Evolutionary conservation across 2,888 invertebrate genomes (phyloP).

Genomic region (Philereme vetulata): DNA sequence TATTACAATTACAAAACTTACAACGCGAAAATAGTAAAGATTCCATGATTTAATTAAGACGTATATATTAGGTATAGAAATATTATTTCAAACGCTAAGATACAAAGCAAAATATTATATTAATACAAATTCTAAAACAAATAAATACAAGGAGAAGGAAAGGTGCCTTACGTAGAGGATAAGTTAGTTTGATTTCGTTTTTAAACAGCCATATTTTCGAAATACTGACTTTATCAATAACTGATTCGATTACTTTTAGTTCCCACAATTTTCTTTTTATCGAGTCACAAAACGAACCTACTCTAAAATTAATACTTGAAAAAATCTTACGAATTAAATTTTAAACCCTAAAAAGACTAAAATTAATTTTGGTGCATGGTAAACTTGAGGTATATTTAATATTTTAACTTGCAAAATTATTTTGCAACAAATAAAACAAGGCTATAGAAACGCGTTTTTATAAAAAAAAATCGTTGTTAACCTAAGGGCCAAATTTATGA

Average conservation of each 20-base stretch:
- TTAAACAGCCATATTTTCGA: conserved; percentile 30
- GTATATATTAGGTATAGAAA: conserved; percentile 42
- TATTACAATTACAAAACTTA: conserved; percentile 68
- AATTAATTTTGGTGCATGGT: conserved; percentile 79
- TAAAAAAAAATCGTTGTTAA: conserved; percentile 40
- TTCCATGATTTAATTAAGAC: conserved; percentile 42
- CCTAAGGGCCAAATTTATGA: conserved; percentile 12
- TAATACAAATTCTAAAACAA: conserved; percentile 70
- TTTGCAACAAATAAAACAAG: conserved; percentile 30
- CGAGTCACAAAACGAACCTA: conserved; percentile 46
- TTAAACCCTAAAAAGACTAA: conserved; percentile 67
- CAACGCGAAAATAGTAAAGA: conserved; percentile 46
- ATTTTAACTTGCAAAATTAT: conserved; percentile 48
- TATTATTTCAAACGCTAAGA: conserved; percentile 67
- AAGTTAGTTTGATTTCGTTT: conserved; percentile 55
- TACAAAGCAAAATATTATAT: conserved; percentile 74
- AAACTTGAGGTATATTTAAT: conserved; percentile 78
- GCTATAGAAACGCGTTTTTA: conserved; percentile 4
- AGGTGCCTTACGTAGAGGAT: conserved; percentile 58
- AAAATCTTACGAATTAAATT: conserved; percentile 45
- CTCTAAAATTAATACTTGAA: conserved; percentile 70
- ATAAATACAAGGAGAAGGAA: conserved; percentile 73
- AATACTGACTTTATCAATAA: conserved; percentile 31
- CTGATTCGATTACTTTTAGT: conserved; percentile 11
- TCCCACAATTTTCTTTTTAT: conserved; percentile 34